A percentile compares a stretch with the other conserved stretches of the same genome.
Evolutionary conservation across 92 coral and sea anemone genomes (phyloP).

Genomic region (Parazoanthus atlanticus): DNA sequence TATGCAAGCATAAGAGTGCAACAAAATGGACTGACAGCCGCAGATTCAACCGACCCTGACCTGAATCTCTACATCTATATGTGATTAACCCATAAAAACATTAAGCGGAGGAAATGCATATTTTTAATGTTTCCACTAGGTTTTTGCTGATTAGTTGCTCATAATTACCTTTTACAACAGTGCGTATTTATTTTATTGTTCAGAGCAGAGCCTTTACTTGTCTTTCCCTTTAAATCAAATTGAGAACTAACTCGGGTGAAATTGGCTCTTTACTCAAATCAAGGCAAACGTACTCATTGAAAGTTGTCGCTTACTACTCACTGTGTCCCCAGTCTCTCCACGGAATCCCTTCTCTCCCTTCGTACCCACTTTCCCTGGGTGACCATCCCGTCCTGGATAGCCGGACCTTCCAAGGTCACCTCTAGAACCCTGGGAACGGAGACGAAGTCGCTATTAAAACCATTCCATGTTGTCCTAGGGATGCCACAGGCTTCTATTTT

Average conservation of each 20-base stretch:
- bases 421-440: background rate
- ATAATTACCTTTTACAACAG: background rate
- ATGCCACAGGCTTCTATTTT: no score
- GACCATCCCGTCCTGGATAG: background rate
- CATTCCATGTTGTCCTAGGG: no score
- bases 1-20: no score
- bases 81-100: no score
- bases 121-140: no score
- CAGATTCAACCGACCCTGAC: no score
- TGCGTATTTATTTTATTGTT: no score
- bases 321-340: slow-evolving; percentile 24
- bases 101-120: no score
- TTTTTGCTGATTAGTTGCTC: background rate
- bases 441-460: background rate
- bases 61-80: no score
- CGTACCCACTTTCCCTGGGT: background rate
- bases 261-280: background rate
- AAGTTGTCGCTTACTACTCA: slow-evolving; percentile 11
- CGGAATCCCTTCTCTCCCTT: slow-evolving; percentile 17
- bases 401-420: slow-evolving; percentile 4
- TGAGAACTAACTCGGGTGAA: no score
- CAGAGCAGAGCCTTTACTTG: no score
- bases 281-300: background rate
- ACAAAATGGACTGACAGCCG: no score
- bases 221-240: background rate